Base-by-base conservation (phyloP, 2,888 invertebrate genomes). In the Brachycybe producta region DNA sequence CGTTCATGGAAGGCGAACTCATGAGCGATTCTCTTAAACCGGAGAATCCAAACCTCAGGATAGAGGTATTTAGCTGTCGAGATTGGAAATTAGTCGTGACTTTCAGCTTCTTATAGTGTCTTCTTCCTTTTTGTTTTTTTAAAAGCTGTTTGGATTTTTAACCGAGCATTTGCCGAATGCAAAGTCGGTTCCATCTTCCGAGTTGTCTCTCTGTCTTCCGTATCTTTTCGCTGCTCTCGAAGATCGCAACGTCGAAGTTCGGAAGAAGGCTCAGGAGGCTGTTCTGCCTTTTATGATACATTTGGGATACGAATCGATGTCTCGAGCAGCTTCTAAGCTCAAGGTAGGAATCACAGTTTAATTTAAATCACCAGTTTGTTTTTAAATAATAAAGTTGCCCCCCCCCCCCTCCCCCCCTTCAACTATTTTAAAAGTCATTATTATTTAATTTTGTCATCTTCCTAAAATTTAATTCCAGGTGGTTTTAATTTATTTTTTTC, bases 221-320 rank as follows among this genome's bases (percentile, higher is more conserved):
- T 73, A 77, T 57, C 67, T 95, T 48, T 88, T 79, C 67, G 74
- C 77, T 32, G 85, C 87, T 61, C 68, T 94, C 52, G 92, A 91
- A 64, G 94, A 95, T 69, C 77, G 95, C 49, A 87, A 82, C 63
- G 83, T 79, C 0, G 92, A 92, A 57, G 92, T 95, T 3, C 75
- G 94, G 11, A 90, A 88, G 64, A 85, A 83, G 61, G 82, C 91
- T 1, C 81, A 82, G 49, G 92, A 92, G 63, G 85, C 88, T 36
- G 79, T 92, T 32, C 69, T 91, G 38, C 91, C 91, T 2, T 78
- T 90, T 60, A 94, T 94, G 92, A 78, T 91, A 56, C 92, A 92
- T 64, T 71, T 88, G 5, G 86, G 92, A 1, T 91, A 81, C 61
- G 84, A 84, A 45, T 60, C 73, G 8, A 84, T 88, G 82, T 70